Conservation (phyloP, 2,797 vertebrate species). For the Etheostoma nigrum region DNA sequence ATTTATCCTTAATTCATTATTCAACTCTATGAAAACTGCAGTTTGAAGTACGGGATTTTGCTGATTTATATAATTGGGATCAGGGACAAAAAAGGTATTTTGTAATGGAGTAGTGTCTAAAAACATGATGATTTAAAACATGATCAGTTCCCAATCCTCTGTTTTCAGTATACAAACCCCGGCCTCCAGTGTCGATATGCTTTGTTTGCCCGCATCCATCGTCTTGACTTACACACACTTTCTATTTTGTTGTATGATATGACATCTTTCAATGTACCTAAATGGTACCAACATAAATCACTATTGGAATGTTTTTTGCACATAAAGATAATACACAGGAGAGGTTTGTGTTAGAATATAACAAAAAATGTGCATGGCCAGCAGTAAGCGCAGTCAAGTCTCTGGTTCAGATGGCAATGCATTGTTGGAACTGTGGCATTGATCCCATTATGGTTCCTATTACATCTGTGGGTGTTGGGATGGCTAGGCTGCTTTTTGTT, state of each 20-base stretch:
- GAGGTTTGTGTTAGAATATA: not conserved
- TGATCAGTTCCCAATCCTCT: not conserved
- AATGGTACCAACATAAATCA: not conserved
- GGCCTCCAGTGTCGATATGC: not conserved
- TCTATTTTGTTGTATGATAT: not conserved
- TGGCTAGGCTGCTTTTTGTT: not conserved
- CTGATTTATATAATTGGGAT: not conserved
- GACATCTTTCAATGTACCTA: not conserved
- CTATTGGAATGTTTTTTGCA: too few species aligned
- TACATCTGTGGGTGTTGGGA: slow-evolving; percentile 17
- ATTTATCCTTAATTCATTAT: not conserved
- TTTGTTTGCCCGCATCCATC: not conserved
- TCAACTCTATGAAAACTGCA: not conserved
- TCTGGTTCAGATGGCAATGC: slow-evolving; percentile 22
- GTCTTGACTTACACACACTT: not conserved
- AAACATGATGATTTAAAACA: too few species aligned
- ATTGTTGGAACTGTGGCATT: slow-evolving; percentile 30
- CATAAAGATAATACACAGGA: too few species aligned
- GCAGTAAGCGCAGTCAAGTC: not conserved
- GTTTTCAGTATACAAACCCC: not conserved
- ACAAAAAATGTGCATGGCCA: not conserved
- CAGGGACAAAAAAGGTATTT: not conserved
- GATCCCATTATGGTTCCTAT: slow-evolving; percentile 28
- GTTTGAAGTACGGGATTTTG: not conserved
- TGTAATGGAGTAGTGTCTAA: not conserved